These are phyloP conservation scores for Marmota flaviventris DNA, from an alignment of 2,113 vertebrate genomes.

Conservation along the genomic window DNA sequence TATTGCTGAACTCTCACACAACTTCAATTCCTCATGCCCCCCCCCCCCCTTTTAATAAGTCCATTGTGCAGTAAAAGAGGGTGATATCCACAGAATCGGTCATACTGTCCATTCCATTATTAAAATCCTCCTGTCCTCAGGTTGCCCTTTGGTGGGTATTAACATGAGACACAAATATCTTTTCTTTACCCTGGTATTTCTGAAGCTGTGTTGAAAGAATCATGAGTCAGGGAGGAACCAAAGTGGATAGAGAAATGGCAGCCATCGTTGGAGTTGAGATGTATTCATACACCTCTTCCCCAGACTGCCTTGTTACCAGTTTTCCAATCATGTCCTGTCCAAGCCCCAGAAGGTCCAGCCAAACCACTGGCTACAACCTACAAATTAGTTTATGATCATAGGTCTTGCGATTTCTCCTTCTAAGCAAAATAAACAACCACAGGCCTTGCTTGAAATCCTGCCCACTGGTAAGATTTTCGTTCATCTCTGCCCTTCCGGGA, in stretches of 20 bases:
- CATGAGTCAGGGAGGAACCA: background rate
- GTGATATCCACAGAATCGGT: too few relatives aligned
- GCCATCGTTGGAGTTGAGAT: too few relatives aligned
- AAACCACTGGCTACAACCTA: background rate
- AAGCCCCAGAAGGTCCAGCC: background rate
- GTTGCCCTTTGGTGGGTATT: background rate
- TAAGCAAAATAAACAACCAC: background rate
- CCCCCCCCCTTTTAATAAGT: background rate
- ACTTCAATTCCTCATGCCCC: too few relatives aligned
- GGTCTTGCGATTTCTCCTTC: background rate
- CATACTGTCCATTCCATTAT: background rate
- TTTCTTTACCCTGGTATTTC: background rate
- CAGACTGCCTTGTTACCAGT: background rate
- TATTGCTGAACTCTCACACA: background rate
- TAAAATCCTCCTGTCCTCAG: background rate
- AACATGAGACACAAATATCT: background rate
- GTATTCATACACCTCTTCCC: background rate
- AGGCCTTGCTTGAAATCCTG: background rate
- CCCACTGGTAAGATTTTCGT: too few relatives aligned
- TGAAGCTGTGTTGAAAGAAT: background rate
- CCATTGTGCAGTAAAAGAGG: background rate
- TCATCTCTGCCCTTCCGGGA: background rate
- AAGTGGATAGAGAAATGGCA: background rate
- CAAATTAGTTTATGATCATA: background rate
- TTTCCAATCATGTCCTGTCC: background rate